Conservation (phyloP, 2,797 vertebrate genomes). For the Pangasius krempfi region DNA sequence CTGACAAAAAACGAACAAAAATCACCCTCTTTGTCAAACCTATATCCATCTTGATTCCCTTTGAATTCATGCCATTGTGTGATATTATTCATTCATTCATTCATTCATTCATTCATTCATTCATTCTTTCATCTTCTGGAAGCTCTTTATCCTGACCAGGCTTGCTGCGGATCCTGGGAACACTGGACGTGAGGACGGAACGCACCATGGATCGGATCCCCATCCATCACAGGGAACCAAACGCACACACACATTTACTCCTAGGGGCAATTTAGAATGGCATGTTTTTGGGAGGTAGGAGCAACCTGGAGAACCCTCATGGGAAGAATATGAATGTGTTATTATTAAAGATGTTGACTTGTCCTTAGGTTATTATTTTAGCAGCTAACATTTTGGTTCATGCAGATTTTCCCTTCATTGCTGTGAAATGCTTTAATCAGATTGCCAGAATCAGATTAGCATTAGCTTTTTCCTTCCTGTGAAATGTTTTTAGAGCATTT, state of each 20-base stretch:
- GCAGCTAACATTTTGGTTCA: neutral
- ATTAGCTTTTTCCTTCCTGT: neutral
- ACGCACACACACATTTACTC: neutral
- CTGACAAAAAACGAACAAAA: neutral
- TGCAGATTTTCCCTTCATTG: neutral
- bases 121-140: neutral
- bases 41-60: neutral
- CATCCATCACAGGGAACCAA: neutral
- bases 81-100: neutral
- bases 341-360: neutral
- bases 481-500: slow-evolving; percentile 4
- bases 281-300: neutral
- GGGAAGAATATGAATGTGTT: neutral
- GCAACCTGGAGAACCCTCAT: neutral
- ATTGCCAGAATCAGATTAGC: neutral
- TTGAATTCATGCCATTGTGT: neutral
- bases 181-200: neutral
- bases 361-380: neutral
- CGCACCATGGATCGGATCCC: neutral
- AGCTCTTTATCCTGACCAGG: neutral
- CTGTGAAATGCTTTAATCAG: neutral
- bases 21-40: neutral
- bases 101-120: too few relatives aligned
- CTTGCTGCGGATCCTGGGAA: neutral
- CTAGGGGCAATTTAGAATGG: neutral